These are phyloP conservation scores for Pseudanteris insignis DNA, from an alignment of 2,888 invertebrate species.

Conservation along the genomic window DNA sequence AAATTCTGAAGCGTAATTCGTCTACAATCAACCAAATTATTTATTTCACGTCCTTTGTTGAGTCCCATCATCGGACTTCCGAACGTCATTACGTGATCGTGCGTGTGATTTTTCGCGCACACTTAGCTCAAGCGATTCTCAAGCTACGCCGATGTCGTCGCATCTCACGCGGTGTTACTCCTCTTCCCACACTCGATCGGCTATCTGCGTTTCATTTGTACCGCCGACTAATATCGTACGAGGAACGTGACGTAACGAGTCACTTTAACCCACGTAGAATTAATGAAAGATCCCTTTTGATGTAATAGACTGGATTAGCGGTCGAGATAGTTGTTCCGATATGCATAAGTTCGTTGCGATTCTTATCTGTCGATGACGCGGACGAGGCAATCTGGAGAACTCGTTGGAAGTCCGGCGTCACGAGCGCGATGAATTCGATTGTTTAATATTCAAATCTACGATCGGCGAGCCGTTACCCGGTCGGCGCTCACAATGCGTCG, in stretches of 20 bases:
- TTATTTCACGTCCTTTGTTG: no score
- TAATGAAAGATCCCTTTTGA: conserved; percentile 38
- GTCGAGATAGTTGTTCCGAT: conserved; percentile 39
- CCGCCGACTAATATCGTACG: conserved; percentile 30
- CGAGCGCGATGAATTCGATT: conserved; percentile 34
- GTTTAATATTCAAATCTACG: conserved; percentile 35
- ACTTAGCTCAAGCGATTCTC: conserved; percentile 31
- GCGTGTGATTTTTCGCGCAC: conserved; percentile 23
- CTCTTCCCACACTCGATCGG: conserved; percentile 9
- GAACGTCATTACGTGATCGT: conserved; percentile 4
- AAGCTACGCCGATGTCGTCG: conserved; percentile 1
- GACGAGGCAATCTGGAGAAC: conserved; percentile 29
- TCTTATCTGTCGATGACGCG: conserved; percentile 37
- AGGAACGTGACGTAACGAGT: conserved; percentile 35
- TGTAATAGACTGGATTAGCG: conserved; percentile 40
- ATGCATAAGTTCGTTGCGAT: conserved; percentile 35
- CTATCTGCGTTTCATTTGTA: conserved; percentile 38
- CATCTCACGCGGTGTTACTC: no score
- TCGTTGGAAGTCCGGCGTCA: conserved; percentile 28
- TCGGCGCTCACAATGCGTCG: not conserved
- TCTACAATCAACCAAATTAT: no score
- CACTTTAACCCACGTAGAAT: conserved; percentile 39
- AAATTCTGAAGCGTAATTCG: no score
- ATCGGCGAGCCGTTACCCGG: conserved; percentile 12
- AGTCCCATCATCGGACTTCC: no score